These are phyloP conservation scores for Tachyglossus aculeatus DNA, from an alignment of 2,797 vertebrate genomes.

Conservation along the genomic window DNA sequence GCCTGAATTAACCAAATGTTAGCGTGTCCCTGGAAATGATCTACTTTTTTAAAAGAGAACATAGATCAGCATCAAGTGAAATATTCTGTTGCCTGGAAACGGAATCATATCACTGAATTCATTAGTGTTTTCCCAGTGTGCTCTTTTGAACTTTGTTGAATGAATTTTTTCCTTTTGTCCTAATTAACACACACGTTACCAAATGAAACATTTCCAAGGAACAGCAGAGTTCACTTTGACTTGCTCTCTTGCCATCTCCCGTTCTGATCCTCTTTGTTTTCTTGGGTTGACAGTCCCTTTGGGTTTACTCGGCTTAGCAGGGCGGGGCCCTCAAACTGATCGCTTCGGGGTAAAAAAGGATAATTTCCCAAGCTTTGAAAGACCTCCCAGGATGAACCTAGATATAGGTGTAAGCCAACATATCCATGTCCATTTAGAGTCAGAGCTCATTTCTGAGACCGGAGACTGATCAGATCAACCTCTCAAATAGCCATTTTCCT, in stretches of 20 bases:
- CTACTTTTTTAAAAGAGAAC: constrained; percentile 39
- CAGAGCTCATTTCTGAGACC: too few species aligned
- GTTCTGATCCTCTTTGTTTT: neutral
- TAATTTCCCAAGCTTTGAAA: too few species aligned
- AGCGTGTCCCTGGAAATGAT: constrained; percentile 16
- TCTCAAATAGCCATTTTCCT: too few species aligned
- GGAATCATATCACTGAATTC: constrained; percentile 63
- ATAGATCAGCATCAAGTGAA: constrained; percentile 63
- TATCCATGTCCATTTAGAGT: too few species aligned
- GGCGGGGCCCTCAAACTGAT: neutral
- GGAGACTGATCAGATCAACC: too few species aligned
- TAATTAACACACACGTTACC: constrained; percentile 71
- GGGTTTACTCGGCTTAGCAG: neutral
- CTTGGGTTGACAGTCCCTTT: neutral
- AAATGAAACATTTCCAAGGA: constrained; percentile 34
- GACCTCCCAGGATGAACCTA: too few species aligned
- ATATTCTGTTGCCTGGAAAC: constrained; percentile 75
- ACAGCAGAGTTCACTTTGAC: constrained; percentile 10
- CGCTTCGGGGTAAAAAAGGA: neutral
- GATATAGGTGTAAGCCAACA: too few species aligned
- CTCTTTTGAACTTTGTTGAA: constrained; percentile 68
- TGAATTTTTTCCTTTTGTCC: constrained; percentile 70
- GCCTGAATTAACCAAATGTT: constrained; percentile 42
- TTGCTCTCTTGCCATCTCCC: constrained; percentile 2
- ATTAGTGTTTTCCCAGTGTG: constrained; percentile 70